Evolutionary conservation across 2,797 vertebrate genomes (phyloP), one percentile per base, ranked within the genome.

Genomic region (Helostoma temminkii): DNA sequence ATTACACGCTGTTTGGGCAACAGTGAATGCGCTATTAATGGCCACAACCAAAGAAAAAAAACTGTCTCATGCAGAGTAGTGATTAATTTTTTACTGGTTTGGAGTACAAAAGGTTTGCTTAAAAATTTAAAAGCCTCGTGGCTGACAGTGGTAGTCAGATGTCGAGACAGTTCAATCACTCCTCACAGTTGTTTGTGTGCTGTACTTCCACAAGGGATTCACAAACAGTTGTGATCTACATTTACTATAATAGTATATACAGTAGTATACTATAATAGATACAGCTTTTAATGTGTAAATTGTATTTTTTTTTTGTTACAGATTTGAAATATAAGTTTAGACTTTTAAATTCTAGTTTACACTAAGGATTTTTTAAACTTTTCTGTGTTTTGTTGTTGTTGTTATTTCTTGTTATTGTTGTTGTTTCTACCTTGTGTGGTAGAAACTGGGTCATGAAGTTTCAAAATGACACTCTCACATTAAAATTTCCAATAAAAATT

Each of bases 1-100:
- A 97, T 97, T 97, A 95, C 89, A 93, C 78, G 95, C 90, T 93
- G 92, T 93, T 93, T 91, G 88, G 94, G 94, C 92, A 96, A 94
- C 89, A 89, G 83, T 86, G 90, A 93, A 91, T 76, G 61, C 76
- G 89, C 87, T 94, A 93, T 95, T 96, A 95, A 95, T 86, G 89
- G 89, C 74, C 83, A 64, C 36, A 69, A 74, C 72, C 52, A 58
- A 69, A 54, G 41, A 47, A 50, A 66, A 61, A 92, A 84, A 66
- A 93, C 83, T 73, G 92, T 94, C 84, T 91, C 83, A 88, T 92
- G 82, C 91, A 79, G 90, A 91, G 88, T 45, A 71, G 62, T 86
- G 85, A 95, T 96, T 91, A 95, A 96, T 95, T 92, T 96, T 98
- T 96, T 94, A 96, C 85, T 91, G 90, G 88, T 87, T 80, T 74